phyloP scores from a whole-genome alignment of 1,140 invertebrate species.

The Aphaenogaster ashmeadi region DNA sequence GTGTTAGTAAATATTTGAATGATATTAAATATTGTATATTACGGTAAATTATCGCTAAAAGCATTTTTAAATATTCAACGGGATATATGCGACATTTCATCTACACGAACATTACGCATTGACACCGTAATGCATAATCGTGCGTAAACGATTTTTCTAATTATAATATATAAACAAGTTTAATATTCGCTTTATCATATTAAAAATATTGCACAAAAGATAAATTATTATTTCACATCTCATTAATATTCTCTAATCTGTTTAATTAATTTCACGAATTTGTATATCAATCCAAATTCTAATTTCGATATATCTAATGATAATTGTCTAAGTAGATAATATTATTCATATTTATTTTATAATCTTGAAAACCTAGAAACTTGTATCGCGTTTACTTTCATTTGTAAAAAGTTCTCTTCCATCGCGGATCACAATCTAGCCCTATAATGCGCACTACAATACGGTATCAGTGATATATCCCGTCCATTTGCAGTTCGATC shows the following conservation, averaged over 20 bases:
- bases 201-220: not conserved
- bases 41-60: not conserved
- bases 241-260: not conserved
- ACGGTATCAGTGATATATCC: slow-evolving; percentile 49
- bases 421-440: slow-evolving; percentile 40
- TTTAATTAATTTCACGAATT: not conserved
- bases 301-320: slow-evolving; percentile 1
- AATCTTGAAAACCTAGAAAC: not conserved
- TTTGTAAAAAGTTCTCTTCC: slow-evolving; percentile 14
- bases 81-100: not conserved
- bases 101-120: slow-evolving; percentile 5
- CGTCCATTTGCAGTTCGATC: slow-evolving; percentile 57
- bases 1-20: not conserved
- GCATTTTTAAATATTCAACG: slow-evolving; percentile 12
- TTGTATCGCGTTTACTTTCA: not conserved
- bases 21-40: slow-evolving; percentile 10
- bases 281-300: not conserved
- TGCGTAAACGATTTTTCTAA: slow-evolving; percentile 5
- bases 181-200: not conserved
- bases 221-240: not conserved
- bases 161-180: not conserved
- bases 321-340: not conserved
- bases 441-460: slow-evolving; percentile 8
- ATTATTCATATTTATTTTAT: slow-evolving; percentile 5
- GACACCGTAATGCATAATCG: not conserved